These are phyloP conservation scores for Hyposoter didymator DNA, from an alignment of 2,888 invertebrate species.

Conservation along the genomic window DNA sequence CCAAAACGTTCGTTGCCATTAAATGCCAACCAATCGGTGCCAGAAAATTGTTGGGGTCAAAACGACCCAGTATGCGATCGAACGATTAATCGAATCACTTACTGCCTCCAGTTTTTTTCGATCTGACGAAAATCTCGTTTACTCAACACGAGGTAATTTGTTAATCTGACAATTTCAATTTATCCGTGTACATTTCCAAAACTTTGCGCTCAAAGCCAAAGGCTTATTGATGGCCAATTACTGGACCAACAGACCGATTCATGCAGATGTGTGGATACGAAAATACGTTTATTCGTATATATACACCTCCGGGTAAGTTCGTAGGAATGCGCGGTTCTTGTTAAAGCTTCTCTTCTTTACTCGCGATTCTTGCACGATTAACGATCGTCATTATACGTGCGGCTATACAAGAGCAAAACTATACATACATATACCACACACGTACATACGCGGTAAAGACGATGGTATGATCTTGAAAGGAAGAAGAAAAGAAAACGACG, in stretches of 20 bases:
- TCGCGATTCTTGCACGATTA: constrained; percentile 62
- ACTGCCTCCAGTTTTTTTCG: too few species aligned
- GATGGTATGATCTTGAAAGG: constrained; percentile 44
- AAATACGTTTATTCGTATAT: constrained; percentile 1
- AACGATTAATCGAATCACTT: background rate
- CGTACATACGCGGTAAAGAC: constrained; percentile 15
- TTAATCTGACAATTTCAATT: constrained; percentile 16
- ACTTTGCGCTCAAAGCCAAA: constrained; percentile 26
- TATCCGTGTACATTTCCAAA: constrained; percentile 11
- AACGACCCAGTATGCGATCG: background rate
- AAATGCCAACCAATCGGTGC: too few species aligned
- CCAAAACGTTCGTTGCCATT: too few species aligned
- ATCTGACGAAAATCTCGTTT: too few species aligned
- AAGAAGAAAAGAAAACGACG: constrained; percentile 56
- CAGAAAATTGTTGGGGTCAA: too few species aligned
- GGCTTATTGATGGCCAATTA: constrained; percentile 51
- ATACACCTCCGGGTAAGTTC: constrained; percentile 13
- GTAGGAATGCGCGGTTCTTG: constrained; percentile 67
- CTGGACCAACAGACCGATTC: constrained; percentile 13
- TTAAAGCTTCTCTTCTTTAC: constrained; percentile 59
- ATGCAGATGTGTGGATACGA: background rate
- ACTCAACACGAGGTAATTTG: background rate
- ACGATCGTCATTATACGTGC: constrained; percentile 66
- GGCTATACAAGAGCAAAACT: constrained; percentile 42
- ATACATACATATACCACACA: background rate